Percentiles rank a stretch among this genome's conserved stretches.
phyloP scores from a whole-genome alignment of 1,140 invertebrate species.

The Galleria mellonella region DNA sequence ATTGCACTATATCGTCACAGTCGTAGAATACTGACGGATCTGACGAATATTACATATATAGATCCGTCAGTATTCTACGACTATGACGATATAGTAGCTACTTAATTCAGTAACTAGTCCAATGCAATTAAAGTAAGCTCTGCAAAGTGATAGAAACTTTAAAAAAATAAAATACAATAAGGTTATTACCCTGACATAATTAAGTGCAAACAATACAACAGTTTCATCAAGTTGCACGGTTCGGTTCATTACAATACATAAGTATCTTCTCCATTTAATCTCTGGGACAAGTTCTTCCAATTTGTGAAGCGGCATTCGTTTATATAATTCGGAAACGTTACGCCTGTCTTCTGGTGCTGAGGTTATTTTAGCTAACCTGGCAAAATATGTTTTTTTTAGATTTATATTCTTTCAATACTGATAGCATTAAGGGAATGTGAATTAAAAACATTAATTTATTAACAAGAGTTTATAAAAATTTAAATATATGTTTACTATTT shows the following conservation, averaged over 20 bases:
- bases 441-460: not conserved
- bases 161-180: not conserved
- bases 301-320: constrained; percentile 83
- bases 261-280: constrained; percentile 85
- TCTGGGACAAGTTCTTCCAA: constrained; percentile 81
- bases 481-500: too few species aligned
- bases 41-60: too few species aligned
- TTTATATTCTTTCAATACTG: too few species aligned
- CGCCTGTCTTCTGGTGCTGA: constrained; percentile 85
- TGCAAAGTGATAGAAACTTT: not conserved
- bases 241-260: constrained; percentile 80
- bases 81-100: too few species aligned
- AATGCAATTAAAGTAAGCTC: too few species aligned
- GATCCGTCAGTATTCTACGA: too few species aligned
- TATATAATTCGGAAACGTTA: constrained; percentile 87
- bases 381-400: constrained; percentile 7
- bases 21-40: too few species aligned
- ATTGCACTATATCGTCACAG: too few species aligned
- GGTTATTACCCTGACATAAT: constrained; percentile 76
- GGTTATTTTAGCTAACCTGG: constrained; percentile 81
- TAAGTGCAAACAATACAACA: constrained; percentile 83
- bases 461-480: not conserved
- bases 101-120: too few species aligned
- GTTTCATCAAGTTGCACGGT: constrained; percentile 77
- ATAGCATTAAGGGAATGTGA: not conserved